Evolutionary conservation across 2,888 invertebrate genomes (phyloP).

Genomic region (Eristalis pertinax): DNA sequence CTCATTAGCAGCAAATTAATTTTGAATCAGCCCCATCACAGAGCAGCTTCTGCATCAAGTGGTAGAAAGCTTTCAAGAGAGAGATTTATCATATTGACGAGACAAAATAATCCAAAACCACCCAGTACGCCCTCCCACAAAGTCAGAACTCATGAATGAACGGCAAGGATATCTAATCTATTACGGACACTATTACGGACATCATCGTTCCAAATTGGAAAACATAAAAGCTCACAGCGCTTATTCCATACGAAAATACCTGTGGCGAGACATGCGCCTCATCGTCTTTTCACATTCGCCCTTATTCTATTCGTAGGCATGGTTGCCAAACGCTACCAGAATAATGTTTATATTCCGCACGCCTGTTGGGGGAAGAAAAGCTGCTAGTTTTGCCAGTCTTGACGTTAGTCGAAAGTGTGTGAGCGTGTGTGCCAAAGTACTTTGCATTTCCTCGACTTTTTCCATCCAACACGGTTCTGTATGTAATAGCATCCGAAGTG

Average conservation of each 20-base stretch:
- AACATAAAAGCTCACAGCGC: slow-evolving; percentile 35
- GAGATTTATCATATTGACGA: neutral
- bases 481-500: slow-evolving; percentile 28
- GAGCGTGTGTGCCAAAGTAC: slow-evolving; percentile 1
- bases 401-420: slow-evolving; percentile 47
- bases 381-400: slow-evolving; percentile 52
- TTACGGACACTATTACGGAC: neutral
- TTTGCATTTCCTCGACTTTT: slow-evolving; percentile 30
- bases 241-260: neutral
- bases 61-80: slow-evolving; percentile 22
- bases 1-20: slow-evolving; percentile 53
- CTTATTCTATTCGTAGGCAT: slow-evolving; percentile 40
- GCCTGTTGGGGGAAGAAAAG: slow-evolving; percentile 32
- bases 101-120: neutral
- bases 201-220: slow-evolving; percentile 15
- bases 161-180: slow-evolving; percentile 8
- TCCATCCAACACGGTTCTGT: slow-evolving; percentile 18
- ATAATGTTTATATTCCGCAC: slow-evolving; percentile 61
- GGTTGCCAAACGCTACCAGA: slow-evolving; percentile 39
- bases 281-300: slow-evolving; percentile 24
- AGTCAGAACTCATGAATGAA: slow-evolving; percentile 25
- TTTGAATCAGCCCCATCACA: slow-evolving; percentile 31
- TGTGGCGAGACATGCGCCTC: slow-evolving; percentile 48
- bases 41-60: neutral
- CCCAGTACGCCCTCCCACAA: neutral